Conservation (phyloP, 2,797 vertebrate species). For the Zalophus californianus region DNA sequence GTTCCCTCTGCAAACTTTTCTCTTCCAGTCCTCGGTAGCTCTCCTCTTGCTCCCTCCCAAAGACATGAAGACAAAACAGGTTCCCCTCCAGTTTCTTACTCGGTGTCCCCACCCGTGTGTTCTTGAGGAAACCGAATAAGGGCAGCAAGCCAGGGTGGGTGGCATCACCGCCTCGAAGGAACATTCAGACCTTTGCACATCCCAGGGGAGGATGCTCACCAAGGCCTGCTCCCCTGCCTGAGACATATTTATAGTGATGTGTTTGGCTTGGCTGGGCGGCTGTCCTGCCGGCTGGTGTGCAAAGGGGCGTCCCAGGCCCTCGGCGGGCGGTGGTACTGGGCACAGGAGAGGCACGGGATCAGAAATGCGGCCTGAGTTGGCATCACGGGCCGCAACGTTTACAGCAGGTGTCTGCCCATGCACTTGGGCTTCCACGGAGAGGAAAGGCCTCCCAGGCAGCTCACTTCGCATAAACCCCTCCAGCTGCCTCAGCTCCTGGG, state of each 20-base stretch:
- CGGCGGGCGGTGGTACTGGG: neutral
- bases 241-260: neutral
- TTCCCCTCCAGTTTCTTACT: neutral
- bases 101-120: neutral
- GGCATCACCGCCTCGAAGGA: neutral
- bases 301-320: neutral
- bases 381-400: rapidly evolving
- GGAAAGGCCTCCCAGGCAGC: neutral
- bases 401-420: neutral
- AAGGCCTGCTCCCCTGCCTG: neutral
- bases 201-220: neutral
- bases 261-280: neutral
- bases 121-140: neutral
- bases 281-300: neutral
- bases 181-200: neutral
- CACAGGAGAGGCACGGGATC: rapidly evolving
- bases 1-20: neutral
- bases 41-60: neutral
- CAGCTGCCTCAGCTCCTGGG: neutral
- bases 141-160: neutral
- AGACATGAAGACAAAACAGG: neutral
- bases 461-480: rapidly evolving
- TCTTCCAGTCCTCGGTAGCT: neutral
- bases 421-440: neutral
- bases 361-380: neutral